Percentiles rank a stretch among this genome's conserved stretches.
Evolutionary conservation across 2,113 vertebrate genomes (phyloP).

Genomic region (Dasyurus viverrinus): DNA sequence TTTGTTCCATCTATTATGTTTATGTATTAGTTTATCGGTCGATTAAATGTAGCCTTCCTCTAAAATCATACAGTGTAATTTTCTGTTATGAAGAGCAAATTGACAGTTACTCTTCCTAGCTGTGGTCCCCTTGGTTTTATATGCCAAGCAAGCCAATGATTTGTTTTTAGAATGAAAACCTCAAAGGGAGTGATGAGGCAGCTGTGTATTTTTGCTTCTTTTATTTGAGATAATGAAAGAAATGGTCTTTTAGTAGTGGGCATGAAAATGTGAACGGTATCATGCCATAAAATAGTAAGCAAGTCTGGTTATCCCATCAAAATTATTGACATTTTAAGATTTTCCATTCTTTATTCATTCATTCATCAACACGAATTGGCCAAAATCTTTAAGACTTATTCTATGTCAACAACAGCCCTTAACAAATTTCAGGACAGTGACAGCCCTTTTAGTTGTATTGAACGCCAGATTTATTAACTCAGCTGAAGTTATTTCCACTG

Average conservation of each 20-base stretch:
- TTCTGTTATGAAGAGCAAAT: conserved; percentile 57
- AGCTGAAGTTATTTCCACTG: conserved; percentile 36
- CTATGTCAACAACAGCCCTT: not conserved
- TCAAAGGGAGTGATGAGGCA: conserved; percentile 62
- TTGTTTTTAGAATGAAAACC: conserved; percentile 63
- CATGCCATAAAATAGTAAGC: conserved; percentile 70
- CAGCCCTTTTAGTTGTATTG: not conserved
- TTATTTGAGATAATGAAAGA: conserved; percentile 66
- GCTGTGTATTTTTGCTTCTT: conserved; percentile 64
- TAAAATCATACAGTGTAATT: conserved; percentile 64
- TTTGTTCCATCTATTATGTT: conserved; percentile 40
- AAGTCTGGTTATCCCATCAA: conserved; percentile 57
- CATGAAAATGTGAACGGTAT: conserved; percentile 68
- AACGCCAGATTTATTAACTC: not conserved
- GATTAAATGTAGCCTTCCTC: conserved; percentile 54
- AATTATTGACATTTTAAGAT: conserved; percentile 46
- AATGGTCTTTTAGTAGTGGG: conserved; percentile 62
- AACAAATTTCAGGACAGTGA: conserved; percentile 43
- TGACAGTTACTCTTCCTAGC: conserved; percentile 35
- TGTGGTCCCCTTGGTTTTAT: conserved; percentile 61
- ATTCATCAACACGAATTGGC: conserved; percentile 28
- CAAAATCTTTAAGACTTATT: conserved; percentile 35
- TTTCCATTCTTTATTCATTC: conserved; percentile 41
- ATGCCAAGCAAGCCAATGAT: conserved; percentile 47
- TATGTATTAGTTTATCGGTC: conserved; percentile 62